A percentile compares a stretch with the other conserved stretches of the same genome.
phyloP scores from a whole-genome alignment of 2,113 vertebrate genomes.

The Rhinolophus ferrumequinum region DNA sequence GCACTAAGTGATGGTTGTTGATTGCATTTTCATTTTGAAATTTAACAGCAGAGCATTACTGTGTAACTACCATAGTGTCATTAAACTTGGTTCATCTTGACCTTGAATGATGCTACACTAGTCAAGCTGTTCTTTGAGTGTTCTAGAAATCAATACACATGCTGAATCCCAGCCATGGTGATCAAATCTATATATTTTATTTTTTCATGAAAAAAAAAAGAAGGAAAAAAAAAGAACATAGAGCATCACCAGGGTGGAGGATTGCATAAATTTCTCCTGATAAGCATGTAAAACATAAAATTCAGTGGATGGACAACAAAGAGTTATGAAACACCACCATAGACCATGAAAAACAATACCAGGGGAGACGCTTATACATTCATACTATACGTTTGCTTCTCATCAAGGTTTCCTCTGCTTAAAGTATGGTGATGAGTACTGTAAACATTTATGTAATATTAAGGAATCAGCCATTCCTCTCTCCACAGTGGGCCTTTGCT shows the following conservation, averaged over 20 bases:
- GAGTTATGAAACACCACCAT: neutral
- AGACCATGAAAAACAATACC: neutral
- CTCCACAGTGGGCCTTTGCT: neutral
- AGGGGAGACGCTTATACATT: neutral
- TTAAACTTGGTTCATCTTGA: constrained; percentile 20
- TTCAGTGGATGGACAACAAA: neutral
- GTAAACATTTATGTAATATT: neutral
- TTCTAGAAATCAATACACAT: constrained; percentile 4
- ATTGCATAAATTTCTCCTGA: neutral
- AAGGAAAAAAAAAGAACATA: neutral
- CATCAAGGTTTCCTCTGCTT: constrained; percentile 34
- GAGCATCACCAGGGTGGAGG: neutral
- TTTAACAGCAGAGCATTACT: neutral
- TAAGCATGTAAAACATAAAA: neutral
- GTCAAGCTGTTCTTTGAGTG: neutral
- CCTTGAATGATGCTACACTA: neutral
- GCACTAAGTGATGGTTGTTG: neutral
- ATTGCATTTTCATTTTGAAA: neutral
- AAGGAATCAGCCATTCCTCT: neutral
- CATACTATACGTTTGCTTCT: constrained; percentile 20
- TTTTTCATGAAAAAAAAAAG: neutral
- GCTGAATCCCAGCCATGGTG: neutral
- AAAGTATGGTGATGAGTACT: neutral
- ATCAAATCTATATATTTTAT: constrained; percentile 46
- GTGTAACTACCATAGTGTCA: neutral